Base-by-base conservation (phyloP, 2,797 vertebrate genomes). In the Paedocypris micromegethes region DNA sequence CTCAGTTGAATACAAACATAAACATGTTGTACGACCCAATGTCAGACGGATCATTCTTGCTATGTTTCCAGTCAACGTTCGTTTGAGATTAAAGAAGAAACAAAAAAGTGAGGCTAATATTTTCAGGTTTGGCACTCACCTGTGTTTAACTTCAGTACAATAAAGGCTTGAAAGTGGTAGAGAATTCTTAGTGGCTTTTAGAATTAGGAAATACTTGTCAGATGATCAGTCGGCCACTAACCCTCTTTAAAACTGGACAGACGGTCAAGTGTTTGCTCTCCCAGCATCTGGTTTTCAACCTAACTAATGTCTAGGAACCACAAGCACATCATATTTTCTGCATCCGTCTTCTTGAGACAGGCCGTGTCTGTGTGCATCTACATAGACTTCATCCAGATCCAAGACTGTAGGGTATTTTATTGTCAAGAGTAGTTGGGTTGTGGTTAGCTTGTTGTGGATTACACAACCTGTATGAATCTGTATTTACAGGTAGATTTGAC, bases 1-100 rank as follows among this genome's bases (percentile, higher is more conserved):
- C 62, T 76, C 74, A 76, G 69, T 76, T 69, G 72, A 76, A 75
- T 76, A 72, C 74, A 62, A 69, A 59, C 73, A 75, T 75, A 75
- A 75, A 75, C 71, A 23, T 73, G 71, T 73, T 46, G 8, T 72
- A 69, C 65, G 68, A 58, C 73, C 48, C 69, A 71, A 62, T 58
- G 73, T 62, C 42, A 43, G 61, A 58, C 39, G 70, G 64, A 71
- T 59, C 60, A 58, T 70, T 68, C 70, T 58, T 69, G 49, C 55
- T 64, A 54, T 73, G 69, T 72, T 73, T 68, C 74, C 51, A 66
- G 61, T 66, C 23, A 59, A 39, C 6, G 45, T 40, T 41, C 48
- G 48, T 66, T 49, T 51, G 64, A 54, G 48, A 23, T 23, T 23
- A 23, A 23, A 23, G 23, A 23, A 23, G 23, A 23, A 23, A 23